Evolutionary conservation across 2,888 invertebrate genomes (phyloP).

Genomic region (Metallyticus violacea): DNA sequence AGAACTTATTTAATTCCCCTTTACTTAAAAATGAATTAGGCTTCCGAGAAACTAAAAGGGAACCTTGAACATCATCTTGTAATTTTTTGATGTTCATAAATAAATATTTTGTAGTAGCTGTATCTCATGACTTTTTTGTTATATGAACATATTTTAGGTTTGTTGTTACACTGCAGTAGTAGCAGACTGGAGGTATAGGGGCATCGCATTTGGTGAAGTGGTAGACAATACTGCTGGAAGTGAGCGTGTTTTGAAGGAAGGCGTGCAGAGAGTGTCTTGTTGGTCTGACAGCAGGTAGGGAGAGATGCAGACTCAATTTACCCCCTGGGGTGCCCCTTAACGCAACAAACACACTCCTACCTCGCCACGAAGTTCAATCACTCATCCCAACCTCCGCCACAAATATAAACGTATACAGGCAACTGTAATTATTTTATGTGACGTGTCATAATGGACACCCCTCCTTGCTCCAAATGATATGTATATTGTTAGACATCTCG

Average conservation of each 20-base stretch:
- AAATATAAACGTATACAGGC: background rate
- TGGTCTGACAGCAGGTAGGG: background rate
- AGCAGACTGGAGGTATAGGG: too few relatives aligned
- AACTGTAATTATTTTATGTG: conserved; percentile 18
- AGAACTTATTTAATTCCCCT: too few relatives aligned
- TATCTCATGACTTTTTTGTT: too few relatives aligned
- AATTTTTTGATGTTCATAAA: too few relatives aligned
- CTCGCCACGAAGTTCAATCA: conserved; percentile 3
- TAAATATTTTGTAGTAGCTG: too few relatives aligned
- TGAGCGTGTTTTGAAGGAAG: background rate
- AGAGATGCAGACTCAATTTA: conserved; percentile 14
- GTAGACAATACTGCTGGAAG: background rate
- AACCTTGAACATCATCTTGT: too few relatives aligned
- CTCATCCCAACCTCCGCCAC: background rate
- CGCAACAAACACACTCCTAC: background rate
- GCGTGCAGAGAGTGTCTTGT: background rate
- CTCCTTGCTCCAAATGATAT: background rate
- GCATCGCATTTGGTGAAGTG: background rate
- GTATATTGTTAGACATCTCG: background rate
- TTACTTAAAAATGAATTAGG: too few relatives aligned
- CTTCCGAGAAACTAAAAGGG: too few relatives aligned
- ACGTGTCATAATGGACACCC: conserved; percentile 12
- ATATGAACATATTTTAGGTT: too few relatives aligned
- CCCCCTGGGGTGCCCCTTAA: conserved; percentile 4
- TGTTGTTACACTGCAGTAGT: background rate